These are phyloP conservation scores for Drosophila mimetica DNA, from an alignment of 2,888 invertebrate genomes.

Conservation along the genomic window DNA sequence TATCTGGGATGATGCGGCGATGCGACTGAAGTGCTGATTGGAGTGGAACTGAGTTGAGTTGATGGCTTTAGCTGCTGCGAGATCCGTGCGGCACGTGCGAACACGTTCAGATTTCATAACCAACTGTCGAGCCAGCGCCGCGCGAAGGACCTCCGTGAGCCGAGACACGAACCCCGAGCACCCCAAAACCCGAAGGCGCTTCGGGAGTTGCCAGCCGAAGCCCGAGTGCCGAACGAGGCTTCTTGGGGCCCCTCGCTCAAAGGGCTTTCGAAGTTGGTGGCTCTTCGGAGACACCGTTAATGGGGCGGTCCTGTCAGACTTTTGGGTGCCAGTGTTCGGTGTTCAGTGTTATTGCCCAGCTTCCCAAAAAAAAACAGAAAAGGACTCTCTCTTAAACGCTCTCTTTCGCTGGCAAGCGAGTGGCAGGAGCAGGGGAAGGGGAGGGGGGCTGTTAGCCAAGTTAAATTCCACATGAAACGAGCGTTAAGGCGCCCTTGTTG, in stretches of 20 bases:
- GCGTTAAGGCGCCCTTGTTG: constrained; percentile 50
- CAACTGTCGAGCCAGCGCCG: constrained; percentile 73
- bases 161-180: background rate
- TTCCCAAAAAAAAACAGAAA: constrained; percentile 1
- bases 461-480: constrained; percentile 35
- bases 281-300: constrained; percentile 20
- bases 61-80: constrained; percentile 65
- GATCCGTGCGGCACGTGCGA: constrained; percentile 81
- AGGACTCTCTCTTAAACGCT: constrained; percentile 20
- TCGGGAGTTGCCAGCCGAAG: background rate
- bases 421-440: background rate
- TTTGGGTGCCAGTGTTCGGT: constrained; percentile 25
- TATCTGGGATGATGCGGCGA: constrained; percentile 15
- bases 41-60: constrained; percentile 59
- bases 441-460: too few species aligned
- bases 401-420: constrained; percentile 19
- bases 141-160: constrained; percentile 1
- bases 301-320: constrained; percentile 24
- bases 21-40: constrained; percentile 31
- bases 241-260: constrained; percentile 27
- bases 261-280: constrained; percentile 26
- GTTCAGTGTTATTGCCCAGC: constrained; percentile 2
- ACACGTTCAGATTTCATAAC: constrained; percentile 82
- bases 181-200: background rate
- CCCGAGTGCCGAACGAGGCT: background rate